Conservation (phyloP, 2,113 vertebrate genomes). For the Strix uralensis region DNA sequence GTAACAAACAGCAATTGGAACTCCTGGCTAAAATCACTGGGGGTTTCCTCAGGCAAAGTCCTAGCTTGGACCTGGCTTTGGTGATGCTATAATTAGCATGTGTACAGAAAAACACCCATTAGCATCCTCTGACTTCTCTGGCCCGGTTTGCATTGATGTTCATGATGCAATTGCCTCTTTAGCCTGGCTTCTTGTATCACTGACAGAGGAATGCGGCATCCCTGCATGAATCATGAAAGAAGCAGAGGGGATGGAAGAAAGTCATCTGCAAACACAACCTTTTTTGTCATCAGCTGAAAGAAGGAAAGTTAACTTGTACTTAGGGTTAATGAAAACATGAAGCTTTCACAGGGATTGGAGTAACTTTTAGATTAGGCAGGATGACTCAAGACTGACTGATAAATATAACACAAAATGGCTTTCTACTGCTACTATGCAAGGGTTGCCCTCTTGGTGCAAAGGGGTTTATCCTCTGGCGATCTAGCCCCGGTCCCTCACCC, state of each 20-base stretch:
- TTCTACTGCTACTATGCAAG: background rate
- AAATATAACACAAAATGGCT: background rate
- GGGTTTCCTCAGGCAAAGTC: background rate
- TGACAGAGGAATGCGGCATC: background rate
- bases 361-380: background rate
- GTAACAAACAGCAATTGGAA: background rate
- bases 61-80: background rate
- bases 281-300: background rate
- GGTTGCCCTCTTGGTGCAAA: background rate
- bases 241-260: background rate
- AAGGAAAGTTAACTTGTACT: background rate
- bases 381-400: background rate
- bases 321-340: background rate
- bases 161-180: background rate
- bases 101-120: background rate
- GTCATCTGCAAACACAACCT: background rate
- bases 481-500: background rate
- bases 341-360: background rate
- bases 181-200: background rate
- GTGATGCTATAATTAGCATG: background rate
- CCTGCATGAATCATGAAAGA: constrained; percentile 20
- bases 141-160: background rate
- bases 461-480: background rate
- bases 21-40: background rate
- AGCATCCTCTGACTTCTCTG: background rate